A percentile compares a stretch with the other conserved stretches of the same genome.
These are phyloP conservation scores for Martes martes DNA, from an alignment of 2,113 vertebrate species.

Conservation along the genomic window DNA sequence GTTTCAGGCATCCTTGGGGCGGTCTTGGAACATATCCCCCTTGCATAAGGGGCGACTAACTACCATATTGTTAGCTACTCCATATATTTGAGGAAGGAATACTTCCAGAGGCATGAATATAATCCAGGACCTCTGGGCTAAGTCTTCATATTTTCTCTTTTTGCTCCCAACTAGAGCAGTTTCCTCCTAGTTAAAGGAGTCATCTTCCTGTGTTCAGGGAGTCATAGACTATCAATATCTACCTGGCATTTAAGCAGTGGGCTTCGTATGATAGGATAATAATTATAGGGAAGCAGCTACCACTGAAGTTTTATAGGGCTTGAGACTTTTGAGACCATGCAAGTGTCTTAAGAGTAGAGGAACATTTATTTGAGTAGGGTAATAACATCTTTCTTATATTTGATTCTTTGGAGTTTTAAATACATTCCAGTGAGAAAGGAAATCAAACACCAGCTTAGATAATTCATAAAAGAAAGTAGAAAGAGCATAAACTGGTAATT, in stretches of 20 bases:
- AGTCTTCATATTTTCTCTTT: not conserved
- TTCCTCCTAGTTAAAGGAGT: not conserved
- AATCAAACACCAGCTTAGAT: not conserved
- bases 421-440: not conserved
- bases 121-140: not conserved
- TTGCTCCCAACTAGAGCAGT: not conserved
- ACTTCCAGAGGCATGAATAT: not conserved
- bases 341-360: not conserved
- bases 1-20: not conserved
- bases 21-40: not conserved
- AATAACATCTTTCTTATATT: not conserved
- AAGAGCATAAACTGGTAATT: not conserved
- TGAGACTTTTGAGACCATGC: not conserved
- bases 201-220: not conserved
- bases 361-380: not conserved
- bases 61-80: not conserved
- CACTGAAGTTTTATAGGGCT: not conserved
- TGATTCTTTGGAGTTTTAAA: conserved; percentile 24
- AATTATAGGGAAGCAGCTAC: not conserved
- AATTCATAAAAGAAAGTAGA: not conserved
- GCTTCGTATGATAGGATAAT: not conserved
- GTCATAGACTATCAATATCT: not conserved
- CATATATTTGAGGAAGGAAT: not conserved
- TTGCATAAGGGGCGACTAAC: not conserved
- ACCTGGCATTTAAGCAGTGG: not conserved